Percentiles rank a stretch among this genome's conserved stretches.
phyloP scores from a whole-genome alignment of 1,140 invertebrate genomes.

The Triops longicaudatus region DNA sequence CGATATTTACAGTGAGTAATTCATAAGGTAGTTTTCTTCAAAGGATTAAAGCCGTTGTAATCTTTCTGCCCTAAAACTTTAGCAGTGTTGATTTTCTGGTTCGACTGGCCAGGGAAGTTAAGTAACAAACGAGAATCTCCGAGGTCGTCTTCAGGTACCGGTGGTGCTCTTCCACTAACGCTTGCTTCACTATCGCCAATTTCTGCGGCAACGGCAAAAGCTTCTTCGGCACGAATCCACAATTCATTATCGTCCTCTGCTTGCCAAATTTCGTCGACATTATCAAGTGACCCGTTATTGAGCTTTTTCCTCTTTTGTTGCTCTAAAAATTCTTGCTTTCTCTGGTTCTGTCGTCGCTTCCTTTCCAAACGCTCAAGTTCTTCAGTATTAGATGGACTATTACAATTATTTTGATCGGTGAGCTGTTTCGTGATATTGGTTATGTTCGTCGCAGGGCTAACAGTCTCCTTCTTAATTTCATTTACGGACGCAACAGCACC shows the following conservation, averaged over 20 bases:
- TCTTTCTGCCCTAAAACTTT: slow-evolving; percentile 6
- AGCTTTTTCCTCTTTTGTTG: slow-evolving; percentile 19
- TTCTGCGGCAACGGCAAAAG: slow-evolving; percentile 1
- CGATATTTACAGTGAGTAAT: neutral
- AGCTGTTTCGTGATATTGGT: neutral
- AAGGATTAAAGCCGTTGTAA: neutral
- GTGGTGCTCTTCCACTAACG: neutral
- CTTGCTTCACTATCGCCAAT: neutral
- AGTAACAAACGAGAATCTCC: neutral
- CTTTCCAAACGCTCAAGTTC: slow-evolving; percentile 20
- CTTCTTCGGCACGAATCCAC: slow-evolving; percentile 19
- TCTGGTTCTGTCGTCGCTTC: slow-evolving; percentile 27
- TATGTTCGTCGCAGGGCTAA: too few species aligned
- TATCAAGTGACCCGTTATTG: neutral
- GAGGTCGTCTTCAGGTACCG: neutral
- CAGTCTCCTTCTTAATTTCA: neutral
- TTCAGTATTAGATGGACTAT: neutral
- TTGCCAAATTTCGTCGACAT: neutral
- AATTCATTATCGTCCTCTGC: slow-evolving; percentile 2
- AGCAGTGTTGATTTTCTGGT: neutral
- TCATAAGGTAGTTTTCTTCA: neutral
- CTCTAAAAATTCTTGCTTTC: slow-evolving; percentile 27
- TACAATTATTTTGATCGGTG: neutral
- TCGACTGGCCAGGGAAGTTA: neutral
- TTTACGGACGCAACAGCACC: neutral